A percentile compares a stretch with the other conserved stretches of the same genome.
These are phyloP conservation scores for Agelaius phoeniceus DNA, from an alignment of 2,113 vertebrate species.

Conservation along the genomic window DNA sequence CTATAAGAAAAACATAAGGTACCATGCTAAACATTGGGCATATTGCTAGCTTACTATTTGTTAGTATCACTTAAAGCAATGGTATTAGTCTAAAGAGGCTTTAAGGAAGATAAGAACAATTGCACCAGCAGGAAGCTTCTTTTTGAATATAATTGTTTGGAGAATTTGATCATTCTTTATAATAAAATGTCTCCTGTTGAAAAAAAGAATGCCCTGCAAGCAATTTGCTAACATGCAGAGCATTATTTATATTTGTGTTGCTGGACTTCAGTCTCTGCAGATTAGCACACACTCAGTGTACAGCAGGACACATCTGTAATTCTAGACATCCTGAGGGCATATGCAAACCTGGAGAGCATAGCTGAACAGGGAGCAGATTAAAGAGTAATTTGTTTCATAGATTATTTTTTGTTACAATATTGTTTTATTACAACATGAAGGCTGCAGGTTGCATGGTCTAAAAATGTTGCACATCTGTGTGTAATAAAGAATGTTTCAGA, in stretches of 20 bases:
- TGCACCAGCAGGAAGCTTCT: background rate
- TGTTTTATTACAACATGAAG: background rate
- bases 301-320: background rate
- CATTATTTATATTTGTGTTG: background rate
- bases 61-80: background rate
- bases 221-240: background rate
- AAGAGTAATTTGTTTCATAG: constrained; percentile 12
- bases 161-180: background rate
- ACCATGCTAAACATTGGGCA: accelerated
- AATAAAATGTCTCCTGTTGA: constrained; percentile 19
- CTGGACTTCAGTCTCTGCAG: background rate
- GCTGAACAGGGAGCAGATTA: background rate
- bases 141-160: background rate
- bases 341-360: background rate
- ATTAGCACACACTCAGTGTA: background rate
- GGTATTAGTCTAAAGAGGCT: background rate
- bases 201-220: background rate
- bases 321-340: background rate
- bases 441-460: background rate
- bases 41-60: background rate
- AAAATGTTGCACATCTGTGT: constrained; percentile 1
- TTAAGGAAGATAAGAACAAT: background rate
- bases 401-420: background rate
- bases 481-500: constrained; percentile 6
- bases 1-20: background rate